Evolutionary conservation across 1,140 invertebrate species (phyloP).

Genomic region (Eufriesea mexicana): DNA sequence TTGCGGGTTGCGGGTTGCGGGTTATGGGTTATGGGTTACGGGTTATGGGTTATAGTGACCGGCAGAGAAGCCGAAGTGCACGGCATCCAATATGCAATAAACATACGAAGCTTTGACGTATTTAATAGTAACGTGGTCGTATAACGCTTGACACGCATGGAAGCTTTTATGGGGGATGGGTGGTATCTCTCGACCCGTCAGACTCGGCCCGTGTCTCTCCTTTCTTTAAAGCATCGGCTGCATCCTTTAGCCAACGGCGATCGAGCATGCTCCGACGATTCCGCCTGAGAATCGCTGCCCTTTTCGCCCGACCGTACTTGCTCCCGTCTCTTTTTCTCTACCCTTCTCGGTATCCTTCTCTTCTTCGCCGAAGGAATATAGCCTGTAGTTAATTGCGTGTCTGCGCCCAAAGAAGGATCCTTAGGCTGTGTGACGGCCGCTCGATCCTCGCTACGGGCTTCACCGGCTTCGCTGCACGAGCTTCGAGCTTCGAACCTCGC

Average conservation of each 20-base stretch:
- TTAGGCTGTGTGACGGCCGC: slow-evolving; percentile 72
- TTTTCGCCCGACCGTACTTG: slow-evolving; percentile 17
- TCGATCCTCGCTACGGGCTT: slow-evolving; percentile 21
- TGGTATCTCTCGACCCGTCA: slow-evolving; percentile 68
- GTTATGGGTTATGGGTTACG: slow-evolving; percentile 70
- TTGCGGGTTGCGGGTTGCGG: slow-evolving; percentile 63
- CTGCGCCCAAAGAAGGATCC: slow-evolving; percentile 76
- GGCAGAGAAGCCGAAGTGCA: slow-evolving; percentile 71
- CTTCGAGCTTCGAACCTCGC: background rate
- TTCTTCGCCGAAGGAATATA: slow-evolving; percentile 68
- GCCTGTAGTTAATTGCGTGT: slow-evolving; percentile 80
- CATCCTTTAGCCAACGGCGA: slow-evolving; percentile 16
- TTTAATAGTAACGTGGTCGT: slow-evolving; percentile 82
- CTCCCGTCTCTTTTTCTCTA: slow-evolving; percentile 27
- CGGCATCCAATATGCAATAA: slow-evolving; percentile 82
- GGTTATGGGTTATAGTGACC: slow-evolving; percentile 69
- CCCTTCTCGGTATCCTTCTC: slow-evolving; percentile 17
- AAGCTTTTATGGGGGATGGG: slow-evolving; percentile 78
- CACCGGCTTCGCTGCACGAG: background rate
- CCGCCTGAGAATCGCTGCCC: slow-evolving; percentile 60
- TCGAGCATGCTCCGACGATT: background rate
- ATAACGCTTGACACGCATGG: slow-evolving; percentile 81
- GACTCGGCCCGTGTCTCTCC: slow-evolving; percentile 61
- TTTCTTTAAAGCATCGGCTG: background rate
- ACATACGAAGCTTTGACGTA: slow-evolving; percentile 81